Percentiles rank a stretch among this genome's conserved stretches.
Evolutionary conservation across 2,797 vertebrate genomes (phyloP).

Genomic region (Hylomyscus alleni): DNA sequence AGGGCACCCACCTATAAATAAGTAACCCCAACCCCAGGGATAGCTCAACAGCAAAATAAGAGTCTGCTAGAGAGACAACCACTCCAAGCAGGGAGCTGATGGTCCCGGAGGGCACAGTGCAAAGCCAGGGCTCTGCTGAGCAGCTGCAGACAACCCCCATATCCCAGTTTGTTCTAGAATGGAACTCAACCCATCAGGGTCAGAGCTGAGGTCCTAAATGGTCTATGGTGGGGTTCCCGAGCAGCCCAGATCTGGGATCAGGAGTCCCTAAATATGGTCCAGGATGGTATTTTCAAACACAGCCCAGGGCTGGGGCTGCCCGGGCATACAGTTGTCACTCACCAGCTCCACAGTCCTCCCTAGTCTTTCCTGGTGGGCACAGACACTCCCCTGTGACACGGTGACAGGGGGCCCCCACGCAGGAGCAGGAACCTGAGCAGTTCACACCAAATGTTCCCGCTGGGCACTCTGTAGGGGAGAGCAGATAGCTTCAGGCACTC

Average conservation of each 20-base stretch:
- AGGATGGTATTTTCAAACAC: background rate
- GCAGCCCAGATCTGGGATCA: background rate
- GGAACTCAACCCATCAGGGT: background rate
- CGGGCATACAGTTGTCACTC: slow-evolving; percentile 74
- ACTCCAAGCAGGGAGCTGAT: accelerated
- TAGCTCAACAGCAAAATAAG: accelerated
- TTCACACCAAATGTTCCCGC: slow-evolving; percentile 91
- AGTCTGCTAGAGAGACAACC: too few relatives aligned
- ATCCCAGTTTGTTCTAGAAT: accelerated
- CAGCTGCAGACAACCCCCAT: background rate
- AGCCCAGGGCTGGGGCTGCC: background rate
- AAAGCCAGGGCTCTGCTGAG: background rate
- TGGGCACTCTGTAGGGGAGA: slow-evolving; percentile 90
- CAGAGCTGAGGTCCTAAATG: background rate
- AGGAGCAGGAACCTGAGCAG: slow-evolving; percentile 92
- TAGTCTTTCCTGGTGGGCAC: slow-evolving; percentile 92
- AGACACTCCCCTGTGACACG: slow-evolving; percentile 90
- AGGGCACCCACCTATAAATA: background rate
- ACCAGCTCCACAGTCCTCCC: slow-evolving; percentile 93
- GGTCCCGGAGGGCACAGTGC: accelerated
- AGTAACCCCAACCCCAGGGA: background rate
- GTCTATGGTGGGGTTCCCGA: background rate
- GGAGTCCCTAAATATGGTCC: background rate
- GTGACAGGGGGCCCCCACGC: slow-evolving; percentile 92
- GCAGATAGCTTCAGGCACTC: background rate